These are phyloP conservation scores for Centruroides sculpturatus DNA, from an alignment of 1,140 invertebrate genomes.

Conservation along the genomic window DNA sequence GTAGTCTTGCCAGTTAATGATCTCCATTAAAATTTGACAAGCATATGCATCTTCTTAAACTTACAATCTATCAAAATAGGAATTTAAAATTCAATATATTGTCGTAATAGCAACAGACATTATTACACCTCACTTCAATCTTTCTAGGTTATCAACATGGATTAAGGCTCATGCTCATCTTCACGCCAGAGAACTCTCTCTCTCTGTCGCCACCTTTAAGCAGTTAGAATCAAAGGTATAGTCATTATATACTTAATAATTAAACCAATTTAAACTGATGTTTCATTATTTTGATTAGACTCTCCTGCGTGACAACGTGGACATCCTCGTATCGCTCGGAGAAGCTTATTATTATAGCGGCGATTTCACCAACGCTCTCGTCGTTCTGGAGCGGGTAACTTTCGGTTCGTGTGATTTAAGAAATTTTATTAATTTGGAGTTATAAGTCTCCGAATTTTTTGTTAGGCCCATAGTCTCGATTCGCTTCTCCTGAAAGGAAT, in stretches of 20 bases:
- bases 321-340: slow-evolving; percentile 45
- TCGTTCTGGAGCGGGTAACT: slow-evolving; percentile 28
- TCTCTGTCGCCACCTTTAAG: slow-evolving; percentile 44
- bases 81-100: too few species aligned
- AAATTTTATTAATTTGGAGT: not conserved
- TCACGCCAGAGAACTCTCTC: slow-evolving; percentile 43
- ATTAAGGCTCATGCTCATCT: slow-evolving; percentile 50
- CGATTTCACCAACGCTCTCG: slow-evolving; percentile 28
- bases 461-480: slow-evolving; percentile 40
- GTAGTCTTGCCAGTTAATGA: too few species aligned
- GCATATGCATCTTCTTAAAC: too few species aligned
- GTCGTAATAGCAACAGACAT: too few species aligned
- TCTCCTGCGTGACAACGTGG: slow-evolving; percentile 45
- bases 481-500: slow-evolving; percentile 38
- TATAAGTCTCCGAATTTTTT: slow-evolving; percentile 1
- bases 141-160: slow-evolving; percentile 44
- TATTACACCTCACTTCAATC: too few species aligned
- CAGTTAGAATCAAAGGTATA: slow-evolving; percentile 38
- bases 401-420: not conserved
- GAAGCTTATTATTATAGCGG: slow-evolving; percentile 48
- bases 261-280: not conserved
- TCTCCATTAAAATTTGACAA: too few species aligned
- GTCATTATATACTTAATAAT: not conserved
- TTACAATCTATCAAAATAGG: too few species aligned
- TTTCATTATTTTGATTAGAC: slow-evolving; percentile 26